phyloP scores from a whole-genome alignment of 2,888 invertebrate genomes.

The Machimus rusticus region DNA sequence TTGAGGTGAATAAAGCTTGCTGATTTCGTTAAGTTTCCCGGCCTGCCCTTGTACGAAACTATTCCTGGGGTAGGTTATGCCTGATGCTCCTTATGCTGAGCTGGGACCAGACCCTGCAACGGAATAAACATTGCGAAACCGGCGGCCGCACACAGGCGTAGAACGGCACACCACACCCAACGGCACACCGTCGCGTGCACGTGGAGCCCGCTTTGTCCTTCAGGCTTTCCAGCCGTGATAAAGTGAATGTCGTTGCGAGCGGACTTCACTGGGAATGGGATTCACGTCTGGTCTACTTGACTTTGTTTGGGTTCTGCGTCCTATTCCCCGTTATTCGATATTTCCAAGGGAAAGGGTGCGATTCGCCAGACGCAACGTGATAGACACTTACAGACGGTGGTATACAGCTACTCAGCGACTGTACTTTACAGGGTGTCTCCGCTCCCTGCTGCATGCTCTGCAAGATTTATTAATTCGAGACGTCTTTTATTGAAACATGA shows the following conservation, averaged over 20 bases:
- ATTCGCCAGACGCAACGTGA: not conserved
- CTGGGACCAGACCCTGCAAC: not conserved
- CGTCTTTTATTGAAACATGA: not conserved
- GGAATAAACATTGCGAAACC: not conserved
- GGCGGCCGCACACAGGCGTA: not conserved
- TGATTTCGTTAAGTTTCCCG: constrained; percentile 24
- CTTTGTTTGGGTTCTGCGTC: constrained; percentile 40
- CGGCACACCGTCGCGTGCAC: not conserved
- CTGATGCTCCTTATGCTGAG: not conserved
- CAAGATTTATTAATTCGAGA: not conserved
- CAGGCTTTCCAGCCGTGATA: not conserved
- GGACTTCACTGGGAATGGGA: not conserved
- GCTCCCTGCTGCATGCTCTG: not conserved
- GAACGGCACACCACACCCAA: not conserved
- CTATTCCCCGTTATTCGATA: constrained; percentile 2
- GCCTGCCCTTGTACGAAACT: not conserved
- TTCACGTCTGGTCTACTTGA: constrained; percentile 33
- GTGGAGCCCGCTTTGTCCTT: constrained; percentile 1
- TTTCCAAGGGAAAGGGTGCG: not conserved
- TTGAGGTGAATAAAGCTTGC: not conserved
- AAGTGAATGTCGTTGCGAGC: constrained; percentile 6
- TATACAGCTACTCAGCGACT: not conserved
- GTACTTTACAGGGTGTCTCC: not conserved
- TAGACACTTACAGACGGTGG: not conserved
- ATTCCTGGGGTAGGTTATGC: constrained; percentile 37